Evolutionary conservation across 2,113 vertebrate genomes (phyloP).

Genomic region (Sturnus vulgaris): DNA sequence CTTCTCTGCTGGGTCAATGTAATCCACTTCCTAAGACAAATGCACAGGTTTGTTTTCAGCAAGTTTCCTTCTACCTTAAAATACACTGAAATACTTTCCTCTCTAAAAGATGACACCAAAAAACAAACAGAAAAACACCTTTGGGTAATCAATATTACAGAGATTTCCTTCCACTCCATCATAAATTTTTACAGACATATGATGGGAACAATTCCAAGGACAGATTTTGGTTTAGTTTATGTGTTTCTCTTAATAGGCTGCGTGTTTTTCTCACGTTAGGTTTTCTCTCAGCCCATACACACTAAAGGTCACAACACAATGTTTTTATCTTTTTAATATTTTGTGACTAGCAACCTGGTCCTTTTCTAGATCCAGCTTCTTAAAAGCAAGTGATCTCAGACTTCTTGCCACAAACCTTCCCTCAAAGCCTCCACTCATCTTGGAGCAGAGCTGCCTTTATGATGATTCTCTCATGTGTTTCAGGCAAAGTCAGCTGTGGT

Average conservation of each 20-base stretch:
- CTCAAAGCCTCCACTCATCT: background rate
- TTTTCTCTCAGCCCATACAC: background rate
- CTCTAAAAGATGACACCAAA: background rate
- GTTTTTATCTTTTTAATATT: background rate
- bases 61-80: background rate
- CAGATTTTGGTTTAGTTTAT: background rate
- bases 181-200: background rate
- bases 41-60: background rate
- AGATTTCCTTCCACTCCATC: background rate
- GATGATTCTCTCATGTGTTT: background rate
- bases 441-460: background rate
- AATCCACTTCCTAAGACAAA: background rate
- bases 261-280: background rate
- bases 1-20: background rate
- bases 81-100: background rate
- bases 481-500: background rate
- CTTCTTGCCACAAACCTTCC: background rate
- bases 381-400: background rate
- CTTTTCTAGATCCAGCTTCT: background rate
- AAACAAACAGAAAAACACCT: background rate
- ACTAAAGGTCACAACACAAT: background rate
- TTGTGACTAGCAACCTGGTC: background rate
- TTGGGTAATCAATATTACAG: background rate
- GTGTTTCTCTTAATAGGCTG: background rate
- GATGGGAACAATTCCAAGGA: background rate